phyloP scores from a whole-genome alignment of 37 sponge, comb jelly and placozoan genomes.

The Ephydatia muelleri region DNA sequence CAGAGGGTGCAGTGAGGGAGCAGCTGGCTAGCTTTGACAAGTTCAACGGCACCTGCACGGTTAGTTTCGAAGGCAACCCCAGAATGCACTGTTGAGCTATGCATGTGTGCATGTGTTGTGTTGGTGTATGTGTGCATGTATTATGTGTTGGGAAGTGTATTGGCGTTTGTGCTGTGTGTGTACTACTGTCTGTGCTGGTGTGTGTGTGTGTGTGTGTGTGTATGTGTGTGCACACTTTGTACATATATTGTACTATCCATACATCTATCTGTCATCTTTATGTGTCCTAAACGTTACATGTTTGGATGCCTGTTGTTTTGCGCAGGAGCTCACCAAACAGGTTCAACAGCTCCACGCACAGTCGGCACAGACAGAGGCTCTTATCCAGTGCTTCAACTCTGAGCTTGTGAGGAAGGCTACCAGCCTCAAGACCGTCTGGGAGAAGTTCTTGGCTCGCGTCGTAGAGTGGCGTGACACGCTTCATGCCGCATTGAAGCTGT shows the following conservation, averaged over 20 bases:
- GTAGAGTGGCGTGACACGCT: conserved; percentile 30
- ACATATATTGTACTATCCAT: not conserved
- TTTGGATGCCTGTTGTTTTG: not conserved
- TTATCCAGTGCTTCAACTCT: conserved; percentile 40
- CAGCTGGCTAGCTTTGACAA: conserved; percentile 31
- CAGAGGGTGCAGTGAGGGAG: conserved; percentile 1
- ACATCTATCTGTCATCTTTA: not conserved
- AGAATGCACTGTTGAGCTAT: not conserved
- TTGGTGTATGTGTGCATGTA: not conserved
- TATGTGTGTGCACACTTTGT: not conserved
- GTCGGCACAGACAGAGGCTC: conserved; percentile 20
- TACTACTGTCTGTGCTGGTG: too few species aligned
- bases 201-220: conserved; percentile 6
- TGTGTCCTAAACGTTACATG: not conserved
- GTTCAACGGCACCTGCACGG: conserved; percentile 29
- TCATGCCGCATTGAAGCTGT: conserved; percentile 1
- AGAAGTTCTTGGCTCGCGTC: conserved; percentile 44
- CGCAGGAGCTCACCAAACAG: not conserved
- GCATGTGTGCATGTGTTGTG: not conserved
- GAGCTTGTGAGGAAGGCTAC: conserved; percentile 32
- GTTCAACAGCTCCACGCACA: conserved; percentile 3
- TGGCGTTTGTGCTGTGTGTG: conserved; percentile 4
- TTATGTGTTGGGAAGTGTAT: conserved; percentile 20
- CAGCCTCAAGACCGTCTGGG: conserved; percentile 45
- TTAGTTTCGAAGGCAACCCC: not conserved